Conservation (phyloP, 2,113 vertebrate genomes). For the Corythornis cristatus region DNA sequence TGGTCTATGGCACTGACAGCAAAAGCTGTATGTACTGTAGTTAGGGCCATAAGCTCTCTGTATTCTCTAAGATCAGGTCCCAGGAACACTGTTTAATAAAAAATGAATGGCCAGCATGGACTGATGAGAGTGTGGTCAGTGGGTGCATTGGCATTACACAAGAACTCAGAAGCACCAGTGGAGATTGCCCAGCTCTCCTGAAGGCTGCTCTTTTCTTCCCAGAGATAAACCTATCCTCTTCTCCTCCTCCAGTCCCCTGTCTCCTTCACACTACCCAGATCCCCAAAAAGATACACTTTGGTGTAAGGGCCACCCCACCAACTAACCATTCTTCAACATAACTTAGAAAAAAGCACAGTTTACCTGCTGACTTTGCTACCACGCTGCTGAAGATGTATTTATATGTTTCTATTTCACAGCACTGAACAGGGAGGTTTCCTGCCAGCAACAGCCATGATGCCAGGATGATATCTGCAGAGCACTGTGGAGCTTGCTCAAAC, state of each 20-base stretch:
- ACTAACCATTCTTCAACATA: neutral
- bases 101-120: neutral
- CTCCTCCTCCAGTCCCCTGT: neutral
- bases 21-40: neutral
- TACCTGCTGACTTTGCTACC: neutral
- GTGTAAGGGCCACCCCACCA: neutral
- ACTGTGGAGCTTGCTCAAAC: neutral
- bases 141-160: neutral
- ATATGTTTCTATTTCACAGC: neutral
- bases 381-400: neutral
- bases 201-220: neutral
- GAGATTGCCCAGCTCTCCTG: neutral
- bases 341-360: neutral
- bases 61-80: neutral
- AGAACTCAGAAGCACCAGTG: neutral
- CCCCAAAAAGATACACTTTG: neutral
- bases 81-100: conserved; percentile 4
- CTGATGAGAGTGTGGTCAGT: neutral
- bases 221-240: neutral
- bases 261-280: neutral
- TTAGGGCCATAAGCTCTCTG: neutral
- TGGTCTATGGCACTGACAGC: neutral
- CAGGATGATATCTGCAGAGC: neutral
- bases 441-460: neutral
- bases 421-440: neutral